A percentile compares a stretch with the other conserved stretches of the same genome.
phyloP scores from a whole-genome alignment of 2,888 invertebrate genomes.

The Caenorhabditis zanzibari region DNA sequence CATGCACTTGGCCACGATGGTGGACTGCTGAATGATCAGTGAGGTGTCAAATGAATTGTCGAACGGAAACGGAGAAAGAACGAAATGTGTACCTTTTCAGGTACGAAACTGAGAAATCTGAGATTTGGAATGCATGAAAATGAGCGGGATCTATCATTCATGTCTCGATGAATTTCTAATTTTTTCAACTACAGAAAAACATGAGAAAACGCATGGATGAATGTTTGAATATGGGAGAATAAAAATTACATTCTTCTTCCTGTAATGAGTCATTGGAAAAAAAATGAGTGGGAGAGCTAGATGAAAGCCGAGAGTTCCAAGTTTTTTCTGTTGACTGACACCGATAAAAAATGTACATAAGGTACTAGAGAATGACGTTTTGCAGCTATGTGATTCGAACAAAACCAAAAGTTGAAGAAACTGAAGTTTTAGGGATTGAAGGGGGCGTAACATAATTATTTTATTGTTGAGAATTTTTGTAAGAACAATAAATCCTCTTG shows the following conservation, averaged over 20 bases:
- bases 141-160: constrained; percentile 50
- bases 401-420: too few relatives aligned
- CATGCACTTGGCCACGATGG: constrained; percentile 55
- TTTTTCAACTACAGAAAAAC: constrained; percentile 4
- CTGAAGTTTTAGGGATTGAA: too few relatives aligned
- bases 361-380: constrained; percentile 30
- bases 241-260: neutral
- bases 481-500: too few relatives aligned
- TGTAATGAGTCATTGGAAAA: neutral
- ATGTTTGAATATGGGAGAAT: constrained; percentile 30
- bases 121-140: constrained; percentile 64
- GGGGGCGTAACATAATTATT: too few relatives aligned
- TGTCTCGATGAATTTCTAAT: constrained; percentile 60
- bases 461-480: too few relatives aligned
- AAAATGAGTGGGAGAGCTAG: too few relatives aligned
- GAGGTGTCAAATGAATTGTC: constrained; percentile 1
- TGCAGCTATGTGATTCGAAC: too few relatives aligned
- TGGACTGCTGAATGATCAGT: constrained; percentile 36
- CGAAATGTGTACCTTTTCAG: constrained; percentile 3
- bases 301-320: constrained; percentile 6
- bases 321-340: constrained; percentile 9
- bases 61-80: constrained; percentile 11
- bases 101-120: neutral
- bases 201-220: constrained; percentile 2
- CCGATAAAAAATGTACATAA: constrained; percentile 49